Evolutionary conservation across 2,113 vertebrate genomes (phyloP).

Genomic region (Pao palembangensis): DNA sequence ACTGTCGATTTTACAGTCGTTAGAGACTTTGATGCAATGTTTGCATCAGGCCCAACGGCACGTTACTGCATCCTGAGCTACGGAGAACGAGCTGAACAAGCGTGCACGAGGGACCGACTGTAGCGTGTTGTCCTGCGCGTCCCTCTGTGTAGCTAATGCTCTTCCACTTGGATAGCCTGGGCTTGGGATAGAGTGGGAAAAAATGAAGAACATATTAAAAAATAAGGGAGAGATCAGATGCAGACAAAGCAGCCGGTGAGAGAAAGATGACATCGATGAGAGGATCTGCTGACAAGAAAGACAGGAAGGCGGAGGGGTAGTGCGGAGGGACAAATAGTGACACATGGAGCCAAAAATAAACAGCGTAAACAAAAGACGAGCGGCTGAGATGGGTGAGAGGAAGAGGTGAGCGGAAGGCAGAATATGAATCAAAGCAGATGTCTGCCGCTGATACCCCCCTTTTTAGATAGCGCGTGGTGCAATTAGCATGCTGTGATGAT

Average conservation of each 20-base stretch:
- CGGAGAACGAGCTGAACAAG: conserved; percentile 2
- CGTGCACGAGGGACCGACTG: neutral
- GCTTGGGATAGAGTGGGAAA: conserved; percentile 7
- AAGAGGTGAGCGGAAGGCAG: conserved; percentile 25
- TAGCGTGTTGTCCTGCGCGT: conserved; percentile 14
- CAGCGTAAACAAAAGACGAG: conserved; percentile 48
- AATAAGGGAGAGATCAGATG: conserved; percentile 9
- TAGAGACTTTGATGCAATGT: conserved; percentile 7
- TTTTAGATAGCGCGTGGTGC: conserved; percentile 90
- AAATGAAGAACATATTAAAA: neutral
- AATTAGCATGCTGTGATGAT: conserved; percentile 99
- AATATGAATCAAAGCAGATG: conserved; percentile 79
- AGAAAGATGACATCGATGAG: conserved; percentile 36
- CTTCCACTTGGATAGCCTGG: conserved; percentile 21
- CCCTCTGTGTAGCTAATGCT: conserved; percentile 7
- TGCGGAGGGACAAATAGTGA: conserved; percentile 35
- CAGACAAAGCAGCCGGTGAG: conserved; percentile 18
- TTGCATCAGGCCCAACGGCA: neutral
- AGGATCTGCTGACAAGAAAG: conserved; percentile 35
- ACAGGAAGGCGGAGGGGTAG: conserved; percentile 28
- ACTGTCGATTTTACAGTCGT: conserved; percentile 5
- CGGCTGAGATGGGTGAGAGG: conserved; percentile 26
- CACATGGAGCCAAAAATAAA: conserved; percentile 53
- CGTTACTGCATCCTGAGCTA: conserved; percentile 3
- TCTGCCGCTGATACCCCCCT: conserved; percentile 78